Base-by-base conservation (phyloP, 2,888 invertebrate genomes). In the Alitta virens region DNA sequence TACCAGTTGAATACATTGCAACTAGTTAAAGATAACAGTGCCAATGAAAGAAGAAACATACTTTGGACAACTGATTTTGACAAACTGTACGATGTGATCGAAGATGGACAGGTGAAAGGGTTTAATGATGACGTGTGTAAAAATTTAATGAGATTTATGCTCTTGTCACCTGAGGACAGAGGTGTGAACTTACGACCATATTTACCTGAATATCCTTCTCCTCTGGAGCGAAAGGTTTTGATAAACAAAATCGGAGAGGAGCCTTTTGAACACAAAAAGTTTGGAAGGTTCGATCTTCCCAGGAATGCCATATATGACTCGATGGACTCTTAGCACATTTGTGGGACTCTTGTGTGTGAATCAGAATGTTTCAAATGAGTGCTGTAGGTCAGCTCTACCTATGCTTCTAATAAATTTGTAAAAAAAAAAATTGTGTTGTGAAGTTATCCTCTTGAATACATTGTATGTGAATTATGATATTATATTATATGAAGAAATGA, bases 1-100 rank as follows among this genome's bases (percentile, higher is more conserved):
- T 98, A 96, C 78, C 98, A 99, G 81, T 82, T 99, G 62, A 99
- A 99, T 79, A 96, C 81, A 0, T 63, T 91, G 71, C 87, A 91
- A 73, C 83, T 86, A 33, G 86, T 88, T 69, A 78, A 87, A 71
- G 70, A 74, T 38, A 67, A 71, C 42, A 66, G 70, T 2, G 85
- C 85, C 14, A 92, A 92, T 82, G 86, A 86, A 0, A 87, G 87
- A 71, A 85, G 87, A 55, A 96, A 96, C 78, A 77, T 92, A 43
- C 92, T 92, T 75, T 94, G 91, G 87, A 87, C 88, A 12, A 89
- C 89, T 1, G 85, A 86, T 55, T 87, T 89, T 42, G 75, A 89
- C 74, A 87, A 88, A 69, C 84, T 96, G 1, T 94, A 88, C 80
- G 90, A 92, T 16, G 84, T 84, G 50, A 85, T 93, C 51, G 88